Evolutionary conservation across 1,140 invertebrate species (phyloP).

Genomic region (Drosophila tropicalis): DNA sequence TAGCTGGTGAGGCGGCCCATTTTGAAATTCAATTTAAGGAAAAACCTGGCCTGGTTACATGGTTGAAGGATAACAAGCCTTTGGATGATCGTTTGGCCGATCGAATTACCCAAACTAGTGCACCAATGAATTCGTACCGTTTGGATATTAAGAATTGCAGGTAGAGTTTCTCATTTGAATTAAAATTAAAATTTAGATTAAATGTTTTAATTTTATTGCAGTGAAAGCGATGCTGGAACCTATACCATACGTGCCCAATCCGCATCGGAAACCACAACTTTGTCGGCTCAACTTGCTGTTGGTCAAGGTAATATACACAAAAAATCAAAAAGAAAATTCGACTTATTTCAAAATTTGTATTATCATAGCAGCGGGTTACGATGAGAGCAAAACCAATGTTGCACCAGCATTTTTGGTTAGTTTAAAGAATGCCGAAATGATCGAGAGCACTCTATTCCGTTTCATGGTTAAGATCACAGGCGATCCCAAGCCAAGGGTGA

Average conservation of each 20-base stretch:
- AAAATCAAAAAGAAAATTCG: no score
- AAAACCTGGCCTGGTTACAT: slow-evolving; percentile 87
- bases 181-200: not conserved
- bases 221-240: slow-evolving; percentile 92
- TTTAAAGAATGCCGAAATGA: slow-evolving; percentile 93
- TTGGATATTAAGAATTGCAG: slow-evolving; percentile 92
- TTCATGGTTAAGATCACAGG: slow-evolving; percentile 96
- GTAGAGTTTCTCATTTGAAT: slow-evolving; percentile 25
- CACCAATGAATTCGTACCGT: slow-evolving; percentile 85
- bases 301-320: slow-evolving; percentile 87
- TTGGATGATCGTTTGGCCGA: slow-evolving; percentile 91
- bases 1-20: slow-evolving; percentile 92
- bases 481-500: slow-evolving; percentile 91
- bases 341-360: not conserved
- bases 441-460: slow-evolving; percentile 93
- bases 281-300: slow-evolving; percentile 93
- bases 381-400: slow-evolving; percentile 88
- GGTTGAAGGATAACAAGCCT: slow-evolving; percentile 95
- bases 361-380: slow-evolving; percentile 84
- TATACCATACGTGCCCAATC: slow-evolving; percentile 97
- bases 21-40: slow-evolving; percentile 92
- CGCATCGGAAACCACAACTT: slow-evolving; percentile 89
- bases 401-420: slow-evolving; percentile 91
- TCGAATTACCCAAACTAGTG: slow-evolving; percentile 86
- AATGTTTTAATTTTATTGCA: slow-evolving; percentile 31